Conservation (phyloP, 1,140 invertebrate genomes). For the Leptopilina boulardi region DNA sequence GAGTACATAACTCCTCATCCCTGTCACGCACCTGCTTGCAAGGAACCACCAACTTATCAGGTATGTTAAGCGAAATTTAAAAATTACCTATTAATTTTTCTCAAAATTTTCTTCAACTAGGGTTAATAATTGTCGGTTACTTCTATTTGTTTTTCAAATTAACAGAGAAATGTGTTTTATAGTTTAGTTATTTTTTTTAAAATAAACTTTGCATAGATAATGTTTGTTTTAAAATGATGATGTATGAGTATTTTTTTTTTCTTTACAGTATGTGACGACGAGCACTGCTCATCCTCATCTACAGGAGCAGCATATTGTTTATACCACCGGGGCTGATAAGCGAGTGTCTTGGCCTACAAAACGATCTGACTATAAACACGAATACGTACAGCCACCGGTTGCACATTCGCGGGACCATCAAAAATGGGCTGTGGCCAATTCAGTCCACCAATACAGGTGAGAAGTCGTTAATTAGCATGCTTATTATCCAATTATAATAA, state of each 20-base stretch:
- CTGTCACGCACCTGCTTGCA: conserved; percentile 75
- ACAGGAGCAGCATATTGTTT: conserved; percentile 78
- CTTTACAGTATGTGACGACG: conserved; percentile 77
- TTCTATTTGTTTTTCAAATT: not conserved
- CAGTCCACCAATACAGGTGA: conserved; percentile 79
- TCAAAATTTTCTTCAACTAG: not conserved
- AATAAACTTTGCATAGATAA: conserved; percentile 47
- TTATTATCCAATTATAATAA: conserved; percentile 36
- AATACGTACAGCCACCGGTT: conserved; percentile 81
- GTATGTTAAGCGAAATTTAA: conserved; percentile 50
- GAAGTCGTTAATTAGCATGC: conserved; percentile 26
- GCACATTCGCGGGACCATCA: conserved; percentile 78
- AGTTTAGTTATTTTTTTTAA: not conserved
- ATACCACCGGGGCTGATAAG: conserved; percentile 77
- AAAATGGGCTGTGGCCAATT: conserved; percentile 78
- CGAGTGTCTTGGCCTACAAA: conserved; percentile 79
- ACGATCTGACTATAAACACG: conserved; percentile 76
- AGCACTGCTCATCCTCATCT: conserved; percentile 72
- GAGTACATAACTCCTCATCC: conserved; percentile 74
- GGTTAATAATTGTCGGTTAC: not conserved
- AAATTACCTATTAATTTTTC: not conserved
- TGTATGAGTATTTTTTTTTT: conserved; percentile 75
- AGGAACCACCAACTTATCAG: conserved; percentile 76
- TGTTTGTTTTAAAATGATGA: conserved; percentile 71
- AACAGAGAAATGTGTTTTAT: not conserved